A percentile compares a stretch with the other conserved stretches of the same genome.
Conservation (phyloP, 2,888 invertebrate species). For the Linnaemya vulpina region DNA sequence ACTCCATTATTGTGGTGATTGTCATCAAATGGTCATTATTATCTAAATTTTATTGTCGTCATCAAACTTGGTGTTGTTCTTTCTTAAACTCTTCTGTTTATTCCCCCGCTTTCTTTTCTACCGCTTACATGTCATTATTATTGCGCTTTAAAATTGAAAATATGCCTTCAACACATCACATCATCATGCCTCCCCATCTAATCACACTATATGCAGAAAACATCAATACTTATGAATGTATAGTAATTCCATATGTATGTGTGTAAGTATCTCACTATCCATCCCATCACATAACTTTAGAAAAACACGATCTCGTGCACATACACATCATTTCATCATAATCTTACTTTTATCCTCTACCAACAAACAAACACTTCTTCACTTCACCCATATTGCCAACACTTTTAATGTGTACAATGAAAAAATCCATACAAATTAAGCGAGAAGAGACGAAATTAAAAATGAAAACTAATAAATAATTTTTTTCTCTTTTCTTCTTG, state of each 20-base stretch:
- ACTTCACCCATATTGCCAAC: conserved; percentile 27
- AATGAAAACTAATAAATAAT: conserved; percentile 66
- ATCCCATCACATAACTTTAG: conserved; percentile 45
- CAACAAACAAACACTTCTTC: no score
- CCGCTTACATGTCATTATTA: conserved; percentile 21
- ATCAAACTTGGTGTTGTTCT: conserved; percentile 11
- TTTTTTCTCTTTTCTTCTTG: conserved; percentile 46
- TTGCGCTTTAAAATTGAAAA: conserved; percentile 50
- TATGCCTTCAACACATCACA: conserved; percentile 9
- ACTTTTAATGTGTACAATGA: conserved; percentile 6
- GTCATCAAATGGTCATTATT: conserved; percentile 52
- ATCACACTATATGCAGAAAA: conserved; percentile 12
- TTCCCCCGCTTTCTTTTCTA: neutral
- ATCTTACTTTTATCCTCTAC: conserved; percentile 53
- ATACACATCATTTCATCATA: conserved; percentile 21
- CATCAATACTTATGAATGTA: conserved; percentile 15
- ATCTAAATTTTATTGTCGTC: conserved; percentile 29
- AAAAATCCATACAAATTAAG: conserved; percentile 25
- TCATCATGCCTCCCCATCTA: conserved; percentile 37
- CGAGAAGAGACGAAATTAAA: conserved; percentile 58
- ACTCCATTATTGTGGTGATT: conserved; percentile 29
- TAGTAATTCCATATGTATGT: no score
- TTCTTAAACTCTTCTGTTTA: conserved; percentile 20
- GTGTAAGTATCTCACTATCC: conserved; percentile 42
- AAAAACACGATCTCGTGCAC: conserved; percentile 22